Conservation (phyloP, 1,140 invertebrate species). For the Caenorhabditis brenneri region DNA sequence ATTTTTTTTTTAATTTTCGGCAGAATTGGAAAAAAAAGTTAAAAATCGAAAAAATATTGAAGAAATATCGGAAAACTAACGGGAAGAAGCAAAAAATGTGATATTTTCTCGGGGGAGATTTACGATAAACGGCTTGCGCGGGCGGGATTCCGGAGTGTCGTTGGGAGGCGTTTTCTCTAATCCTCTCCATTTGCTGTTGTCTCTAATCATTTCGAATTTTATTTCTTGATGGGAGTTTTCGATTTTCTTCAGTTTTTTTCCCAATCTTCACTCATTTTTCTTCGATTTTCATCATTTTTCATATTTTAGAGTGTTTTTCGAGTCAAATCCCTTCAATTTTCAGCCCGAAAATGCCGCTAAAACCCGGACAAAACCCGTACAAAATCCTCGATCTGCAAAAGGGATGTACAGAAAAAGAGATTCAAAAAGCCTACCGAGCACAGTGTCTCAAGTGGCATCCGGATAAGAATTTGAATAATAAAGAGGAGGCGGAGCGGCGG, state of each 20-base stretch:
- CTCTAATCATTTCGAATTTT: background rate
- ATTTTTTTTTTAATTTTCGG: too few species aligned
- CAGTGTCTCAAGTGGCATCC: conserved; percentile 57
- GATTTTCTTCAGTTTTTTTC: background rate
- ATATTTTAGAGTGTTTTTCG: too few species aligned
- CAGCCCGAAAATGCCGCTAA: background rate
- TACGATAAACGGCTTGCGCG: background rate
- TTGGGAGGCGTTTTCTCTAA: background rate
- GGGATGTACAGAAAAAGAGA: conserved; percentile 48
- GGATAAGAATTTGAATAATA: conserved; percentile 50
- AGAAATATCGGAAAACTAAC: too few species aligned
- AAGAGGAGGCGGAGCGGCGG: conserved; percentile 43
- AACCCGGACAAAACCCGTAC: conserved; percentile 41
- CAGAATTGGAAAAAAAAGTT: too few species aligned
- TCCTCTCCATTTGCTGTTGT: background rate
- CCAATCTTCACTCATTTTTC: too few species aligned
- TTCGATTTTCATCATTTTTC: too few species aligned
- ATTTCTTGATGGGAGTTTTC: background rate
- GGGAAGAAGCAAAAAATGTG: background rate
- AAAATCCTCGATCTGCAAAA: conserved; percentile 41
- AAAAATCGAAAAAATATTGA: too few species aligned
- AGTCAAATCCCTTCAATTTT: background rate
- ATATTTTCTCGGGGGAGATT: background rate
- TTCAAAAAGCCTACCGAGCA: conserved; percentile 46
- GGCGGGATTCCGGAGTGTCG: background rate